Base-by-base conservation (phyloP, 2,113 vertebrate species). In the Triplophysa dalaica region DNA sequence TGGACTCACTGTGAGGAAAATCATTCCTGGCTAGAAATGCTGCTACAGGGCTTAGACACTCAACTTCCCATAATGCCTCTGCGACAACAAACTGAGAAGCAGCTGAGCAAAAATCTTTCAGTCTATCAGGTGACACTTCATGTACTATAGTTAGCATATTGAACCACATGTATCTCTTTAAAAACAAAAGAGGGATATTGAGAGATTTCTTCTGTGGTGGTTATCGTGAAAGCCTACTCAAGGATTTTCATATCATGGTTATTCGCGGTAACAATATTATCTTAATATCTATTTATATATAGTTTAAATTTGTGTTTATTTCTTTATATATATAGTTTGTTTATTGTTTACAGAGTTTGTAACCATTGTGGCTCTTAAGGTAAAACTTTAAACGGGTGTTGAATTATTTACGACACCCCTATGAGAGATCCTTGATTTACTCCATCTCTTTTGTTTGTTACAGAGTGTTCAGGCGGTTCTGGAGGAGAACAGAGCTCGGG, bases 1-100 rank as follows among this genome's bases (percentile, higher is more conserved):
- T 98, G 95, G 95, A 84, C 88, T 3, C 89, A 90, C 76, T 97
- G 95, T 92, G 94, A 98, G 85, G 89, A 92, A 24, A 89, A 90
- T 81, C 89, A 87, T 0, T 54, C 80, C 0, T 87, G 89, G 87
- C 87, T 95, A 67, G 91, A 81, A 81, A 91, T 91, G 77, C 92
- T 95, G 38, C 88, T 98, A 67, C 92, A 91, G 63, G 61, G 84
- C 12, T 80, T 94, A 14, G 65, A 91, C 19, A 91, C 92, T 81
- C 63, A 79, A 0, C 85, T 95, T 85, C 91, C 94, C 83, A 92
- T 81, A 12, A 89, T 94, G 86, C 93, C 84, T 45, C 58, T 92
- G 87, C 91, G 91, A 75, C 90, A 91, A 70, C 92, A 94, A 66
- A 92, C 92, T 1, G 95, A 96, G 83, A 92, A 95, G 81, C 88